Conservation (phyloP, 2,888 invertebrate species). For the Pemphredon lugubris region DNA sequence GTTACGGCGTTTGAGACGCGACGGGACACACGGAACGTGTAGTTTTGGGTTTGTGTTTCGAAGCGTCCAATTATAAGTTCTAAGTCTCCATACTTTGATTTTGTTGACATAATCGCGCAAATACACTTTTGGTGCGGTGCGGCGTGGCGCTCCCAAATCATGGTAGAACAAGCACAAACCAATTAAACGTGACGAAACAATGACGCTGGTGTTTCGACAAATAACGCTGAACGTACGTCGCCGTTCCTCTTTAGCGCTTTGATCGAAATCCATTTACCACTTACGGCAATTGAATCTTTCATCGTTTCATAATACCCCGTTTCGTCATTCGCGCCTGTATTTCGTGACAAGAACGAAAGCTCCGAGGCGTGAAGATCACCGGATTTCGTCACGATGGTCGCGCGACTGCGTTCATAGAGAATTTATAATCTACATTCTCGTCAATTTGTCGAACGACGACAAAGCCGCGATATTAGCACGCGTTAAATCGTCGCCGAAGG, state of each 20-base stretch:
- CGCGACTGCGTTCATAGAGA: neutral
- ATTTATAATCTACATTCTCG: neutral
- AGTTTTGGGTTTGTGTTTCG: constrained; percentile 3
- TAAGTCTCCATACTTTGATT: constrained; percentile 31
- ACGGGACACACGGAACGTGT: too few relatives aligned
- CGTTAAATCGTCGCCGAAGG: neutral
- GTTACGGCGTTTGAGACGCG: too few relatives aligned
- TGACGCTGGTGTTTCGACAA: constrained; percentile 10
- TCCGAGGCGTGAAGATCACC: too few relatives aligned
- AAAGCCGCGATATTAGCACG: too few relatives aligned
- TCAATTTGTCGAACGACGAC: too few relatives aligned
- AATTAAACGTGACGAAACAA: constrained; percentile 18
- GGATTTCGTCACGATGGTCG: too few relatives aligned
- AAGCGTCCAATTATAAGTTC: constrained; percentile 35
- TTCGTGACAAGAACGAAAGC: too few relatives aligned
- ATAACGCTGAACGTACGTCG: neutral
- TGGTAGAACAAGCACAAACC: constrained; percentile 18
- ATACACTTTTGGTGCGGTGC: neutral
- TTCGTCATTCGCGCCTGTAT: too few relatives aligned
- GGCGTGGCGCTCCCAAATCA: constrained; percentile 6
- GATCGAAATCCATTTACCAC: neutral
- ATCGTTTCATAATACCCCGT: neutral
- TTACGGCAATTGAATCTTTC: too few relatives aligned
- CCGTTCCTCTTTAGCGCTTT: neutral
- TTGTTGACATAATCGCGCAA: constrained; percentile 36